Conservation (phyloP, 2,113 vertebrate species). For the Halichoerus grypus region DNA sequence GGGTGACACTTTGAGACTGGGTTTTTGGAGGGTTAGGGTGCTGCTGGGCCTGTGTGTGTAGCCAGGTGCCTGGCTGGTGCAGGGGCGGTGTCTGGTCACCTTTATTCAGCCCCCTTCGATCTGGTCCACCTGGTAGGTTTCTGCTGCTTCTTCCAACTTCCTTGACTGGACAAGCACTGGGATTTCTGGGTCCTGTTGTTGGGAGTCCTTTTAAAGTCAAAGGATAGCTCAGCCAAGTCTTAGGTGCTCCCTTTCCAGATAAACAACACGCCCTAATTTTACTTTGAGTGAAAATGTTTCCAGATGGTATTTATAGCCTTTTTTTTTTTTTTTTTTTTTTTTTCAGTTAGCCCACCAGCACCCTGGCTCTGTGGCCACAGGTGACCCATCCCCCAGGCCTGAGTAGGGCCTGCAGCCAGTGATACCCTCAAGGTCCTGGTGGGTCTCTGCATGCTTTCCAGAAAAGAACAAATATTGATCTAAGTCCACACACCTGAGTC, state of each 20-base stretch:
- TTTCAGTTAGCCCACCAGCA: background rate
- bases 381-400: background rate
- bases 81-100: fast-evolving
- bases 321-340: background rate
- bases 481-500: background rate
- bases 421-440: background rate
- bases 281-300: background rate
- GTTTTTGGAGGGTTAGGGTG: background rate
- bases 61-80: background rate
- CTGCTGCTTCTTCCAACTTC: background rate
- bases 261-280: background rate
- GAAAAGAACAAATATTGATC: background rate
- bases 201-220: background rate
- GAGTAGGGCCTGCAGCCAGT: background rate
- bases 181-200: background rate
- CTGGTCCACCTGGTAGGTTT: background rate
- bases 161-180: background rate
- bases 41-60: background rate
- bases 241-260: background rate
- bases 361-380: background rate
- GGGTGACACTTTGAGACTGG: background rate
- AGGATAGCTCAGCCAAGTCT: background rate
- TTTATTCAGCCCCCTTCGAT: background rate
- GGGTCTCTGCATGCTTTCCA: background rate
- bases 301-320: background rate